Evolutionary conservation across 2,113 vertebrate genomes (phyloP).

Genomic region (Stegostoma tigrinum): DNA sequence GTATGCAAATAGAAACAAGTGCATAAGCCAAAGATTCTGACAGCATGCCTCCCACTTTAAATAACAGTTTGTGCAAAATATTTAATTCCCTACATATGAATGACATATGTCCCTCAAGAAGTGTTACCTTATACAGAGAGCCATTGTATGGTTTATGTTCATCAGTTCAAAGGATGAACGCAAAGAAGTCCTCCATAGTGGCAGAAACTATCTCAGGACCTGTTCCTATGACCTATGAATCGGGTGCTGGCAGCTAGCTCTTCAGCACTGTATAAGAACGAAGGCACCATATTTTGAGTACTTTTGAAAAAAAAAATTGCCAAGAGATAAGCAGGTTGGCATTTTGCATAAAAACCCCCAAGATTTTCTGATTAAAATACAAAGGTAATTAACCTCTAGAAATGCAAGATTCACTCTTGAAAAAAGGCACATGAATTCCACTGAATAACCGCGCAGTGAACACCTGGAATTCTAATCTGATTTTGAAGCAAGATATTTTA

Average conservation of each 20-base stretch:
- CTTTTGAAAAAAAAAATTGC: conserved; percentile 58
- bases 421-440: neutral
- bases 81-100: neutral
- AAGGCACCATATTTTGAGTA: conserved; percentile 87
- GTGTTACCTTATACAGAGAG: conserved; percentile 97
- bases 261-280: conserved; percentile 99
- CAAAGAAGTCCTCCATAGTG: conserved; percentile 97
- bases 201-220: conserved; percentile 96
- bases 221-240: conserved; percentile 97
- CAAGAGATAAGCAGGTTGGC: conserved; percentile 61
- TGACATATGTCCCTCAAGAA: neutral
- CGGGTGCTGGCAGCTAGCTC: conserved; percentile 82
- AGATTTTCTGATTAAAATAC: conserved; percentile 27
- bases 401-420: neutral
- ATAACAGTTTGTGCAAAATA: neutral
- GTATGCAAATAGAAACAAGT: neutral
- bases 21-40: neutral
- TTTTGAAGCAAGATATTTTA: neutral
- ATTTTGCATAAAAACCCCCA: conserved; percentile 47
- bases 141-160: conserved; percentile 94
- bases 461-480: neutral
- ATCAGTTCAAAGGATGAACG: conserved; percentile 89
- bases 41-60: neutral
- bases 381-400: neutral
- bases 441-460: neutral